phyloP scores from a whole-genome alignment of 2,797 vertebrate genomes.

The Notolepis coatsorum region DNA sequence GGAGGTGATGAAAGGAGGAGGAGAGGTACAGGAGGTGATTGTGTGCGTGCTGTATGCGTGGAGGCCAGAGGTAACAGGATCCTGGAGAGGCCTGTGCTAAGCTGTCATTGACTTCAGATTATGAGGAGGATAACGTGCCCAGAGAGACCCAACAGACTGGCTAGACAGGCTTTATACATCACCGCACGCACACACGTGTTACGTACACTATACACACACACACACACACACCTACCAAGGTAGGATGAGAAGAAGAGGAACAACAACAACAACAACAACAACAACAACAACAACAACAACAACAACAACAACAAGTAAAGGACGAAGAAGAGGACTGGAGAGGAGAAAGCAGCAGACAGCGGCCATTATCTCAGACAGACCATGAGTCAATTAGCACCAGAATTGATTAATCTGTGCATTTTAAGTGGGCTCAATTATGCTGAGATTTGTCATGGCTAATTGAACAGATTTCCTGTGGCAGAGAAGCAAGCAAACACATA shows the following conservation, averaged over 20 bases:
- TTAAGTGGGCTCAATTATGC: conserved; percentile 69
- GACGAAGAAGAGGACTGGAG: no score
- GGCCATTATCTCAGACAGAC: conserved; percentile 53
- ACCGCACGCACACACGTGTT: not conserved
- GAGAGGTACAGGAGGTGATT: conserved; percentile 31
- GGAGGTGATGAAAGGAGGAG: conserved; percentile 23
- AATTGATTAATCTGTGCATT: conserved; percentile 67
- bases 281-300: not conserved
- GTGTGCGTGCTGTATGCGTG: not conserved
- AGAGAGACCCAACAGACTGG: conserved; percentile 63
- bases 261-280: not conserved
- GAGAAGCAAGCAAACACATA: conserved; percentile 49
- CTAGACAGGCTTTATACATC: conserved; percentile 31
- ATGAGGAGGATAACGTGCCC: conserved; percentile 59
- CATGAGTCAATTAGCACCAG: conserved; percentile 63
- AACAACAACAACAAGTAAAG: not conserved
- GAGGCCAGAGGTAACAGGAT: conserved; percentile 64
- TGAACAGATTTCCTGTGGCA: conserved; percentile 64
- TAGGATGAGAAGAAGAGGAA: no score
- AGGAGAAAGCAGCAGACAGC: conserved; percentile 12
- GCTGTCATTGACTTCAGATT: conserved; percentile 71
- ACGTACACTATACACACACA: conserved; percentile 20
- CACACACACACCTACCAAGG: conserved; percentile 8
- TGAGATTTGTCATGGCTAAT: conserved; percentile 66
- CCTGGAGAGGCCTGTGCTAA: conserved; percentile 49